Base-by-base conservation (phyloP, 1,140 invertebrate genomes). In the Anastatus disparis region DNA sequence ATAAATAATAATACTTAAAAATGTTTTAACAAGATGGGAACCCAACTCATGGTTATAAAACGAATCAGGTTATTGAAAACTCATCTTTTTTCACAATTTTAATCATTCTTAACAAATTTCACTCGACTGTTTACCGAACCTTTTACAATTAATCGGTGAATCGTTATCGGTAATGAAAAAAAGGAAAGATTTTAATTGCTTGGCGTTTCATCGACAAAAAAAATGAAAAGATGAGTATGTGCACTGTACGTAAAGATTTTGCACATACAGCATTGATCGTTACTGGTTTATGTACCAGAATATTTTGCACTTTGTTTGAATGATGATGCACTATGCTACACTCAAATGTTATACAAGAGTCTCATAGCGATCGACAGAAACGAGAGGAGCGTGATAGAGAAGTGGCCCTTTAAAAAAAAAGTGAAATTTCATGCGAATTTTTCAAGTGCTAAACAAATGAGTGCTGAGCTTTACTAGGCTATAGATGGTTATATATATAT, bases 401-500 rank as follows among this genome's bases (percentile, higher is more conserved):
- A 67, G 62, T 63, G 72, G 52, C 48, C 64, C 63, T 67, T 61
- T 55, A 70, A 71, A n/a, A n/a, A n/a, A n/a, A n/a, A 64, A 66
- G 26, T 71, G 70, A 74, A 75, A 65, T 72, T 71, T 73, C 68
- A 65, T 70, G 75, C 68, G 63, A 66, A 73, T 73, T 73, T 74
- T 61, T 75, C 74, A 50, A 75, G 74, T 67, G 67, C 74, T 72
- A 71, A 59, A 62, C 63, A 71, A 71, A 74, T 62, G 66, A 72
- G 70, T 48, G 52, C 53, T n/a, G 64, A 40, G 56, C 22, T n/a
- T n/a, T n/a, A n/a, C n/a, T n/a, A n/a, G n/a, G n/a, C n/a, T n/a
- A n/a, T n/a, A n/a, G n/a, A n/a, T n/a, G n/a, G n/a, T n/a, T n/a
- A n/a, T n/a, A n/a, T n/a, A n/a, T n/a, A n/a, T n/a, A n/a, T n/a